Evolutionary conservation across 1,140 invertebrate species (phyloP).

Genomic region (Tyrophagus putrescentiae): DNA sequence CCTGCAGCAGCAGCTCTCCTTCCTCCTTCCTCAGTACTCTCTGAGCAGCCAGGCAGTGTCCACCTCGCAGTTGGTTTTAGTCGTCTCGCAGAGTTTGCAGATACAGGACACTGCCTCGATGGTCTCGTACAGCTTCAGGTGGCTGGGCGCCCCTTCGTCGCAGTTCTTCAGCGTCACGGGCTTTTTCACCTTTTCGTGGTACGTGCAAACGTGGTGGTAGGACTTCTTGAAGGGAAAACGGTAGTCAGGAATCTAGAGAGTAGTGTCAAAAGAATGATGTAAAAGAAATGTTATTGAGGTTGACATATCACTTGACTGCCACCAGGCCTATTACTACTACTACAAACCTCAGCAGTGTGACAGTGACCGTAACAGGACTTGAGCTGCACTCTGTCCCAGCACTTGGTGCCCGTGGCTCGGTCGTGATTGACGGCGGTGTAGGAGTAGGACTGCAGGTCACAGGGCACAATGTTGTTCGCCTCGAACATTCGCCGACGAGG

Average conservation of each 20-base stretch:
- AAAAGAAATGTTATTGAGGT: constrained; percentile 3
- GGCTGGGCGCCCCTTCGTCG: constrained; percentile 43
- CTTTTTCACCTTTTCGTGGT: constrained; percentile 43
- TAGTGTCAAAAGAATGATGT: constrained; percentile 10
- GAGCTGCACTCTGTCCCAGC: constrained; percentile 54
- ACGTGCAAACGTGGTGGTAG: constrained; percentile 65
- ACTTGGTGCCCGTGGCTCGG: constrained; percentile 42
- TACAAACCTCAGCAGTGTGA: constrained; percentile 54
- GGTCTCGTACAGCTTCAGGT: constrained; percentile 42
- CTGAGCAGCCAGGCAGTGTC: no score
- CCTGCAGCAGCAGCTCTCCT: no score
- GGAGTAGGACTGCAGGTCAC: no score
- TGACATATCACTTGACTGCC: not conserved
- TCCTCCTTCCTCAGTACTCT: no score
- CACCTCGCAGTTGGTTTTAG: constrained; percentile 40
- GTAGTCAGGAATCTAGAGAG: constrained; percentile 56
- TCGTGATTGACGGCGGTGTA: constrained; percentile 37
- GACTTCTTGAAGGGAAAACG: constrained; percentile 68
- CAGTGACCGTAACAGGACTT: constrained; percentile 66
- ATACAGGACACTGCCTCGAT: constrained; percentile 46
- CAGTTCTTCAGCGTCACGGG: constrained; percentile 45
- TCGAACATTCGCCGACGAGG: no score
- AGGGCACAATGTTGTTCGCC: no score
- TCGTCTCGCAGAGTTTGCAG: constrained; percentile 41
- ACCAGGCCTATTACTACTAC: not conserved